Conservation (phyloP, 2,113 vertebrate species). For the Xiphorhynchus elegans region DNA sequence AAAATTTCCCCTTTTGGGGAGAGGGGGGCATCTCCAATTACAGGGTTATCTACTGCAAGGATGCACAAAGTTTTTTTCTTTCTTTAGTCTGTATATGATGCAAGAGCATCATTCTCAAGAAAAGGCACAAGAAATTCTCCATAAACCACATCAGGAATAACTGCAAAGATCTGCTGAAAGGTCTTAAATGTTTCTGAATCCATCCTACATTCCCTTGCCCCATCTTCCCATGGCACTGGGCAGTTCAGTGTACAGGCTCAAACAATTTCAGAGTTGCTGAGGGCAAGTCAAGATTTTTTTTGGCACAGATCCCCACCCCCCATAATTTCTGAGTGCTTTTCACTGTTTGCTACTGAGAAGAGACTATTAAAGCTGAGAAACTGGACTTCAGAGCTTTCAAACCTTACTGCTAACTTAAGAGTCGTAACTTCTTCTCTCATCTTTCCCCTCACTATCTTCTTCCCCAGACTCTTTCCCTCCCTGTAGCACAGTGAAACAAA, state of each 20-base stretch:
- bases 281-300: not conserved
- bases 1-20: not conserved
- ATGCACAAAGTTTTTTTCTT: not conserved
- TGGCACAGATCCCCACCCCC: not conserved
- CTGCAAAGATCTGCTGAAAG: not conserved
- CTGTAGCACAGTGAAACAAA: not conserved
- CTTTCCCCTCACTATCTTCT: not conserved
- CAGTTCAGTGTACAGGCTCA: not conserved
- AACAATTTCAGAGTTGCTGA: not conserved
- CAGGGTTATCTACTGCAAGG: slow-evolving; percentile 7
- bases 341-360: not conserved
- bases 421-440: not conserved
- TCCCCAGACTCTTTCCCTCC: not conserved
- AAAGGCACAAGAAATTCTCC: not conserved
- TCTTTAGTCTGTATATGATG: not conserved
- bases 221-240: not conserved
- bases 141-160: slow-evolving; percentile 8
- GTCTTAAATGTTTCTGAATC: not conserved
- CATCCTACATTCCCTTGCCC: not conserved
- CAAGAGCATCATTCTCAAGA: not conserved
- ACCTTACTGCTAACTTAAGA: not conserved
- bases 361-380: not conserved
- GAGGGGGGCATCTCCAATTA: not conserved
- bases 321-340: not conserved
- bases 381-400: not conserved